phyloP scores from a whole-genome alignment of 2,797 vertebrate species.

The Sparidentex hasta region DNA sequence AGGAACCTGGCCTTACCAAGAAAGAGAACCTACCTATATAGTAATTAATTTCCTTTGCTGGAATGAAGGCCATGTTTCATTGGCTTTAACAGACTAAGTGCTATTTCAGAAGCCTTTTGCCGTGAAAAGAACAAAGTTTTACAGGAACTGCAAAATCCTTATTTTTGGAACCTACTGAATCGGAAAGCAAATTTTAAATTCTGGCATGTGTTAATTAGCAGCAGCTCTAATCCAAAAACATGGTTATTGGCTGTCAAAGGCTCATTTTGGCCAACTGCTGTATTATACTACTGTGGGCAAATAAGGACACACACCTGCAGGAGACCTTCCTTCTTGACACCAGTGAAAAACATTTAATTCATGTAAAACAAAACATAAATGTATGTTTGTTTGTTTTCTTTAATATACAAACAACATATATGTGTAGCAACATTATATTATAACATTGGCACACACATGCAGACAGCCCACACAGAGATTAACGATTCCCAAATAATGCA shows the following conservation, averaged over 20 bases:
- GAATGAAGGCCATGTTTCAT: not conserved
- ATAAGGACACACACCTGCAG: not conserved
- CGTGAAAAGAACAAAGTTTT: slow-evolving; percentile 14
- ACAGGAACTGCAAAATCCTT: slow-evolving; percentile 5
- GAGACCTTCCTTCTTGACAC: slow-evolving; percentile 16
- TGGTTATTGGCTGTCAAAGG: not conserved
- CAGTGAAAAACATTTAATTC: not conserved
- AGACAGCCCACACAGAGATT: slow-evolving; percentile 30
- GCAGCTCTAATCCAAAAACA: not conserved
- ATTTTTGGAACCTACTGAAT: slow-evolving; percentile 20
- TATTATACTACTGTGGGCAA: not conserved
- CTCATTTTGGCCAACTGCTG: not conserved
- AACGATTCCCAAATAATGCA: slow-evolving; percentile 27
- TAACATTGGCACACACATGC: slow-evolving; percentile 10
- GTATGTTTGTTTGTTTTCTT: not conserved
- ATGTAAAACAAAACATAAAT: not conserved
- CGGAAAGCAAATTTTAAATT: not conserved
- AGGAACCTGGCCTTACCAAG: not conserved
- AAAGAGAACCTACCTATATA: not conserved
- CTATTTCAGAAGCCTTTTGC: not conserved
- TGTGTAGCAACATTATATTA: slow-evolving; percentile 2
- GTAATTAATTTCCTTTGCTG: not conserved
- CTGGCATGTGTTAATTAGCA: slow-evolving; percentile 6
- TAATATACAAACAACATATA: not conserved
- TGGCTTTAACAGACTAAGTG: slow-evolving; percentile 2